Base-by-base conservation (phyloP, 2,113 vertebrate species). In the Okapia johnstoni region DNA sequence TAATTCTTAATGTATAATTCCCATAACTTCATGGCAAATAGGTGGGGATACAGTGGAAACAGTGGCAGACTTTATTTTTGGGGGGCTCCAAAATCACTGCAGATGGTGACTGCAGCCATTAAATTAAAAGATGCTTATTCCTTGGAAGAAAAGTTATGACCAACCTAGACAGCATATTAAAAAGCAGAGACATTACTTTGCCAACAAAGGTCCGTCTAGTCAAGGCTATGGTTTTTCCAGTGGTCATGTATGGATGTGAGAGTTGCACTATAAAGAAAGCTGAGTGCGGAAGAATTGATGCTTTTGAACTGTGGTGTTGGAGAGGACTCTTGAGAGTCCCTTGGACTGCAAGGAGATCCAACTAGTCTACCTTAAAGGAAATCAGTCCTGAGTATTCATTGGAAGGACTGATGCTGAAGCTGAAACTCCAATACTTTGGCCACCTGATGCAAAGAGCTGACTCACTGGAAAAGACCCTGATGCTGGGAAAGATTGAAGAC, bases 251-350 rank as follows among this genome's bases (percentile, higher is more conserved):
- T 70, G n/a, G 63, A 70, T 36, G n/a, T 36, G 63, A 70, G n/a
- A 70, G 63, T 21, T 70, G 9, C n/a, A 70, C n/a, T 36, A 5
- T 36, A 2, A 36, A 70, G n/a, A 70, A 70, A 21, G n/a, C n/a
- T 70, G 17, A 70, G 8, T 0, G 0, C 63, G 2, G 0, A 70
- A 70, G n/a, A 70, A 70, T 21, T 70, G n/a, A 70, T 36, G 63
- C n/a, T 70, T 11, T 70, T 70, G n/a, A 36, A 70, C n/a, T 36
- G 63, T 70, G 17, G n/a, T 70, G n/a, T 21, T 70, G 63, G 63
- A 70, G 63, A 70, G 36, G 63, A 21, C n/a, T 36, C 63, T 70
- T 70, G n/a, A 70, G n/a, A 36, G 63, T 36, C 10, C 9, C 63
- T 70, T 36, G 17, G n/a, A 70, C n/a, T 36, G 8, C 63, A 70